Evolutionary conservation across 2,113 vertebrate species (phyloP).

Genomic region (Gadus macrocephalus): DNA sequence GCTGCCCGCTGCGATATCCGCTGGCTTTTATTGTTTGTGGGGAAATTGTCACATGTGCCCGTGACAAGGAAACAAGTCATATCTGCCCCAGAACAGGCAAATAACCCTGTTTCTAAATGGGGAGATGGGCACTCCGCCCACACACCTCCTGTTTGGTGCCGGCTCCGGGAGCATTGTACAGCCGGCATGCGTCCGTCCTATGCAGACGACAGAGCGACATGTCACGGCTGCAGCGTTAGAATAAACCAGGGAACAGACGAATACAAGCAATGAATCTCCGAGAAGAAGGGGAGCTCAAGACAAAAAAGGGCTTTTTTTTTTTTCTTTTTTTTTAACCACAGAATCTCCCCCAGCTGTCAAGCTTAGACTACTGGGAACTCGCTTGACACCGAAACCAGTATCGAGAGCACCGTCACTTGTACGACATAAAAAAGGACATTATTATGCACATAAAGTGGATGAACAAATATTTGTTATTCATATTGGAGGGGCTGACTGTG

Average conservation of each 20-base stretch:
- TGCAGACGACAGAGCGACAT: slow-evolving; percentile 45
- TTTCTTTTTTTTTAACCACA: slow-evolving; percentile 18
- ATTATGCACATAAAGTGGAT: too few relatives aligned
- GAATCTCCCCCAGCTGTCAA: slow-evolving; percentile 39
- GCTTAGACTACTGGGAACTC: slow-evolving; percentile 4
- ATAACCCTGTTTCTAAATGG: slow-evolving; percentile 69
- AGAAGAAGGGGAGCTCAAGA: slow-evolving; percentile 36
- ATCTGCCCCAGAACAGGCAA: slow-evolving; percentile 66
- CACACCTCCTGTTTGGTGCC: slow-evolving; percentile 67
- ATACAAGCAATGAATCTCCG: slow-evolving; percentile 41
- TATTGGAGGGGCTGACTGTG: slow-evolving; percentile 31
- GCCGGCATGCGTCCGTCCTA: slow-evolving; percentile 44
- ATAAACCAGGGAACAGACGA: slow-evolving; percentile 56
- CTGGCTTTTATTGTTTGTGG: slow-evolving; percentile 57
- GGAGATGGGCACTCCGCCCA: slow-evolving; percentile 64
- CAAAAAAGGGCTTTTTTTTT: not conserved
- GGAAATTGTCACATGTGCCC: slow-evolving; percentile 57
- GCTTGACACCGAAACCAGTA: too few relatives aligned
- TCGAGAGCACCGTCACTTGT: too few relatives aligned
- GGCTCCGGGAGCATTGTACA: slow-evolving; percentile 47
- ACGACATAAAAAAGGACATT: too few relatives aligned
- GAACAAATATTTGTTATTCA: too few relatives aligned
- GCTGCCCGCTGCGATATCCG: slow-evolving; percentile 67
- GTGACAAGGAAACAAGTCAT: slow-evolving; percentile 63
- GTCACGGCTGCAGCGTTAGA: slow-evolving; percentile 51